Evolutionary conservation across 2,797 vertebrate genomes (phyloP), one percentile per base, ranked within the genome.

Genomic region (Chlorospingus semifuscus): DNA sequence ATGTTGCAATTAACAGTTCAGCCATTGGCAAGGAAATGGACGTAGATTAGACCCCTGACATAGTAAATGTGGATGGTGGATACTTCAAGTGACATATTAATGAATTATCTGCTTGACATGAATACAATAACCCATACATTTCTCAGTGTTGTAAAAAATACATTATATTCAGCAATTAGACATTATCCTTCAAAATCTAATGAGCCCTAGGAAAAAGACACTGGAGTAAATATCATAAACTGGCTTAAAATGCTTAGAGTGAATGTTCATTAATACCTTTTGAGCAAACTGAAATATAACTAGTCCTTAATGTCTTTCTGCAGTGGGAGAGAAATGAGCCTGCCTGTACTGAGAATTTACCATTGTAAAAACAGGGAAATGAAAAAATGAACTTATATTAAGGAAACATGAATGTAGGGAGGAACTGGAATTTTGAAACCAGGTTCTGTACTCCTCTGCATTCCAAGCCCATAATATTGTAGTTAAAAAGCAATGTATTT

Each of bases 101-200:
- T 83, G 34, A 81, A 75, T 94, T 91, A 66, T 50, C 41, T 87
- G n/a, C 24, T 92, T 85, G 61, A 77, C 44, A 26, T 69, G 53
- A 74, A 60, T 69, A 78, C 26, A 90, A 32, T 87, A 88, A 81
- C 27, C 9, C 44, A 56, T 41, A 69, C 3, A 59, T 90, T 92
- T 87, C 83, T 91, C 41, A 81, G 23, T 68, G 39, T 39, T 87
- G 46, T 34, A 57, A 70, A 83, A 90, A 63, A 26, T 39, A 42
- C 11, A 15, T 66, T 69, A 8, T 39, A 47, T 50, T 42, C 36
- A 60, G 55, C 55, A 71, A 71, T 94, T 79, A 82, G 84, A 90
- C 34, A 71, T 77, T 92, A 65, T 71, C 89, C 47, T 89, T 82
- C 10, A 14, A 88, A 94, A 85, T 78, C 37, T 95, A 96, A 86